These are phyloP conservation scores for Syngnathus rostellatus DNA, from an alignment of 2,797 vertebrate genomes.

Conservation along the genomic window DNA sequence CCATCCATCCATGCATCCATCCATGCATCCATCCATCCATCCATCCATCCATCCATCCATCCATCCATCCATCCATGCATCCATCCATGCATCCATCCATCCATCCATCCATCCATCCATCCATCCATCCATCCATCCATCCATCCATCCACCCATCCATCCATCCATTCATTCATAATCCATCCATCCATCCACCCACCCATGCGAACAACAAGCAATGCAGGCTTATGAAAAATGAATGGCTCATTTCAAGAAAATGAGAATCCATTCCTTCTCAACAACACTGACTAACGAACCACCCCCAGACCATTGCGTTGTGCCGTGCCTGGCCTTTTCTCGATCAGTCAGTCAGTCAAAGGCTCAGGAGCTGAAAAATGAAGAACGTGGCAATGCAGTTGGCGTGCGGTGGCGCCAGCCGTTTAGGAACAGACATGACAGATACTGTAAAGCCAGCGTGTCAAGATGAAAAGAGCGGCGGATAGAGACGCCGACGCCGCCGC, in stretches of 20 bases:
- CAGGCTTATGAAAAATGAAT: background rate
- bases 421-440: conserved; percentile 61
- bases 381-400: conserved; percentile 51
- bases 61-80: too few relatives aligned
- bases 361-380: conserved; percentile 10
- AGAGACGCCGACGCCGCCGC: background rate
- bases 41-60: too few relatives aligned
- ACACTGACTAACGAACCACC: background rate
- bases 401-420: conserved; percentile 58
- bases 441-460: conserved; percentile 51
- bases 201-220: background rate
- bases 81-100: too few relatives aligned
- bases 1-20: too few relatives aligned
- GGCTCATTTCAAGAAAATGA: background rate
- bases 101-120: too few relatives aligned
- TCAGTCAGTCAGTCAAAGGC: conserved; percentile 29
- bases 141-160: too few relatives aligned
- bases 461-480: conserved; percentile 45
- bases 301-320: background rate
- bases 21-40: too few relatives aligned
- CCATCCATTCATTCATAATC: too few relatives aligned
- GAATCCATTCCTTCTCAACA: background rate
- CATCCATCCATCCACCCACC: too few relatives aligned
- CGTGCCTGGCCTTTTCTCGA: conserved; percentile 28
- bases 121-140: too few relatives aligned